Percentiles rank a stretch among this genome's conserved stretches.
phyloP scores from a whole-genome alignment of 2,888 invertebrate species.

The Sericinus montela region DNA sequence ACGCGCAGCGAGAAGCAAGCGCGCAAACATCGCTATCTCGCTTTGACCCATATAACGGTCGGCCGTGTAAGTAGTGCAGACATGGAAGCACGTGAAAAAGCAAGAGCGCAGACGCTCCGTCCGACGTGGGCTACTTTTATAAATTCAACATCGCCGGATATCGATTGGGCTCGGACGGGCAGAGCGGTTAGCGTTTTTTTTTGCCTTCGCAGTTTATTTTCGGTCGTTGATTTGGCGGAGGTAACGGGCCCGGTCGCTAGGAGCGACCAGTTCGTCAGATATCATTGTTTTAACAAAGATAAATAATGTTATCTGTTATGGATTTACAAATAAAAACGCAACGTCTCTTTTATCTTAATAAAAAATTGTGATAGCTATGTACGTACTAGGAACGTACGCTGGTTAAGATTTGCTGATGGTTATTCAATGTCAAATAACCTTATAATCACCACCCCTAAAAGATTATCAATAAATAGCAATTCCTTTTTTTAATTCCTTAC shows the following conservation, averaged over 20 bases:
- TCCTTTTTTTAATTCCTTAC: no score
- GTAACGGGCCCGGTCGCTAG: background rate
- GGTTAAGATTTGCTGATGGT: no score
- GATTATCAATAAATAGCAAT: no score
- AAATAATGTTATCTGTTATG: background rate
- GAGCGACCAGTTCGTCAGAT: background rate
- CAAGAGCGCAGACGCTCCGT: slow-evolving; percentile 66
- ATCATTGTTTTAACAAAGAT: no score
- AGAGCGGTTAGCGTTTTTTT: slow-evolving; percentile 22
- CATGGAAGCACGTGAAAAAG: slow-evolving; percentile 53
- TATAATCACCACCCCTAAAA: no score
- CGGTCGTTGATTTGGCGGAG: background rate
- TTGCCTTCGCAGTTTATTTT: slow-evolving; percentile 18
- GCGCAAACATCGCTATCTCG: slow-evolving; percentile 41
- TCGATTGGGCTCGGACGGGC: slow-evolving; percentile 40
- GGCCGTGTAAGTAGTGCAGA: slow-evolving; percentile 30
- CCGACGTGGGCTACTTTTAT: slow-evolving; percentile 38
- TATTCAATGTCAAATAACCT: no score
- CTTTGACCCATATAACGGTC: slow-evolving; percentile 33
- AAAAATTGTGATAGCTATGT: no score
- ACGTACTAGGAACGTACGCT: no score
- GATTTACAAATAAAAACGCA: no score
- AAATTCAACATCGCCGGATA: slow-evolving; percentile 46
- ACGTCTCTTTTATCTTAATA: no score
- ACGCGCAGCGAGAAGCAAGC: slow-evolving; percentile 63